Evolutionary conservation across 1,140 invertebrate species (phyloP).

Genomic region (Wiebesia pumilae): DNA sequence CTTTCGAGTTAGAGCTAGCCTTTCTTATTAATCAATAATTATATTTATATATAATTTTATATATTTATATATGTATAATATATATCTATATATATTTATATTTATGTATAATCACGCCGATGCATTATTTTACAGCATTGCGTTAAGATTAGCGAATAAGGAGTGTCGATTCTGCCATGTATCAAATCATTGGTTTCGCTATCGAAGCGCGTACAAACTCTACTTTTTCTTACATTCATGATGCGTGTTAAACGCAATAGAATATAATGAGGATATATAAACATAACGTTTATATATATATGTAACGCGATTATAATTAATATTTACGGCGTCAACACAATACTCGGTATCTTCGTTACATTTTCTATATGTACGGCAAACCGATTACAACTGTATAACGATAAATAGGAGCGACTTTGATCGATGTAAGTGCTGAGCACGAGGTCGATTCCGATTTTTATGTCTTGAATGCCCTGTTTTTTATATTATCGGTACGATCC

Average conservation of each 20-base stretch:
- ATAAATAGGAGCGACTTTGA: slow-evolving; percentile 52
- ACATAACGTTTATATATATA: slow-evolving; percentile 54
- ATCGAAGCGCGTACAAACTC: slow-evolving; percentile 42
- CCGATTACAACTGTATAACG: slow-evolving; percentile 44
- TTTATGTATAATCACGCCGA: slow-evolving; percentile 66
- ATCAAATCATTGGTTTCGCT: slow-evolving; percentile 51
- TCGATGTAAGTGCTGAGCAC: slow-evolving; percentile 40
- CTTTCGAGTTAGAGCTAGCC: slow-evolving; percentile 64
- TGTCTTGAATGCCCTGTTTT: slow-evolving; percentile 52
- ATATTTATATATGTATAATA: slow-evolving; percentile 63
- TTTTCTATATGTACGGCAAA: neutral
- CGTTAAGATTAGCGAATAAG: slow-evolving; percentile 62
- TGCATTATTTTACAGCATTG: slow-evolving; percentile 66
- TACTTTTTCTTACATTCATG: slow-evolving; percentile 42
- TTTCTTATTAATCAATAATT: slow-evolving; percentile 62
- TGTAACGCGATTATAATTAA: slow-evolving; percentile 57
- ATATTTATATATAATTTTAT: slow-evolving; percentile 61
- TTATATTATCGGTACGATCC: slow-evolving; percentile 46
- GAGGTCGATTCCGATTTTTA: slow-evolving; percentile 46
- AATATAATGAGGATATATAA: slow-evolving; percentile 53
- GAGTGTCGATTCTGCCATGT: slow-evolving; percentile 59
- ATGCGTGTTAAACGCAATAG: slow-evolving; percentile 47
- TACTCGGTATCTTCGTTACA: slow-evolving; percentile 38
- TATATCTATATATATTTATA: slow-evolving; percentile 67
- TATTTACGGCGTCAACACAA: slow-evolving; percentile 57